Conservation (phyloP, 2,113 vertebrate species). For the Carassius auratus region DNA sequence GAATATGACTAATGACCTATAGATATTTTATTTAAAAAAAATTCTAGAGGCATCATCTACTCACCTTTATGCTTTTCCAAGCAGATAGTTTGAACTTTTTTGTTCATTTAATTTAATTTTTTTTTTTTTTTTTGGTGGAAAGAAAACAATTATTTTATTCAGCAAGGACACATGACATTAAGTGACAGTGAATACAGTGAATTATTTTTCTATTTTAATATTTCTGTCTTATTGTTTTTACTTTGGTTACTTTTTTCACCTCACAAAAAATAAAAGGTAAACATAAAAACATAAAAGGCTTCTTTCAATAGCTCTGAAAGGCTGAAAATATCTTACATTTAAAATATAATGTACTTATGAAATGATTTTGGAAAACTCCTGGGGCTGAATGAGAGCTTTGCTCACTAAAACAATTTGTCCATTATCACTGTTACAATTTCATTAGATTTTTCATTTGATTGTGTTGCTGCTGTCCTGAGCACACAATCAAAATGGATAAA, state of each 20-base stretch:
- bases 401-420: neutral
- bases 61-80: neutral
- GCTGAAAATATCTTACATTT: neutral
- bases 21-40: neutral
- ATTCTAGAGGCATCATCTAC: neutral
- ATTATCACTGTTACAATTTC: neutral
- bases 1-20: neutral
- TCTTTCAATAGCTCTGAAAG: neutral
- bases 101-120: too few relatives aligned
- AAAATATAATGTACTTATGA: neutral
- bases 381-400: neutral
- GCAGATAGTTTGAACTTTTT: neutral
- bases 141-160: neutral
- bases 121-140: too few relatives aligned
- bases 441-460: constrained; percentile 2
- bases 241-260: too few relatives aligned
- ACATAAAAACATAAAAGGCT: too few relatives aligned
- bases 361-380: neutral
- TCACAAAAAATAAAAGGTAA: too few relatives aligned
- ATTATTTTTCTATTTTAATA: too few relatives aligned
- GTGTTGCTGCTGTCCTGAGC: neutral
- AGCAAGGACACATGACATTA: neutral
- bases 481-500: neutral
- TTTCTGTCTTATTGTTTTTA: too few relatives aligned
- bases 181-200: too few relatives aligned